Base-by-base conservation (phyloP, 23 tunicate species). In the Styela clava region DNA sequence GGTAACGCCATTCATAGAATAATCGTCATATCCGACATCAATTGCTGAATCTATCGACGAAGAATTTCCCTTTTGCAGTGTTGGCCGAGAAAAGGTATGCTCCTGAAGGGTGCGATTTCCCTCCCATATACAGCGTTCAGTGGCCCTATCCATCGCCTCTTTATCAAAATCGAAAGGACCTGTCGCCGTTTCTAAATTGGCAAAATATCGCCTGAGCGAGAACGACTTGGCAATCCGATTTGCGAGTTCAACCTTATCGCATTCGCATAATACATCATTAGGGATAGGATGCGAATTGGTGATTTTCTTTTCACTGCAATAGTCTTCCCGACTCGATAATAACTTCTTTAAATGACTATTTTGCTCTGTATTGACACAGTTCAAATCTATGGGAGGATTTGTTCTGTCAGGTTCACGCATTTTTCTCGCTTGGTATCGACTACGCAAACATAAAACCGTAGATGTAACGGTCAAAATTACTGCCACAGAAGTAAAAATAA, bases 131-230 rank as follows among this genome's bases (percentile, higher is more conserved):
- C 56, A 44, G 56, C 7, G 12, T 44, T 44, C 56, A 12, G 56
- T 44, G 56, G 12, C 56, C 24, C 71, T 67, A 24, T 67, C 71
- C 71, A 67, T 67, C 22, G 30, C 31, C 24, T 67, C 71, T 67
- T 67, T 27, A 29, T 67, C 31, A 27, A 67, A 22, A 27, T 27
- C 71, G 24, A 67, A 67, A 67, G 71, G 71, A 16, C 71, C 71
- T 22, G 16, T 67, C 22, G 71, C 31, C 22, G 71, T 16, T 18
- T 67, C 30, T 1, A 67, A 24, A 19, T 67, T 67, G 71, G 30
- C 71, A 29, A 67, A 67, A 67, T 67, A 67, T 67, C 71, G 71
- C n/a, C 71, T 27, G 16, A 67, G 0, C 19, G 31, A 27, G 31
- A 25, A 67, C 12, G 71, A 67, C 31, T 67, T 22, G 16, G 71